These are phyloP conservation scores for Acropora tenuis DNA, from an alignment of 64 coral and sea anemone genomes.

Conservation along the genomic window DNA sequence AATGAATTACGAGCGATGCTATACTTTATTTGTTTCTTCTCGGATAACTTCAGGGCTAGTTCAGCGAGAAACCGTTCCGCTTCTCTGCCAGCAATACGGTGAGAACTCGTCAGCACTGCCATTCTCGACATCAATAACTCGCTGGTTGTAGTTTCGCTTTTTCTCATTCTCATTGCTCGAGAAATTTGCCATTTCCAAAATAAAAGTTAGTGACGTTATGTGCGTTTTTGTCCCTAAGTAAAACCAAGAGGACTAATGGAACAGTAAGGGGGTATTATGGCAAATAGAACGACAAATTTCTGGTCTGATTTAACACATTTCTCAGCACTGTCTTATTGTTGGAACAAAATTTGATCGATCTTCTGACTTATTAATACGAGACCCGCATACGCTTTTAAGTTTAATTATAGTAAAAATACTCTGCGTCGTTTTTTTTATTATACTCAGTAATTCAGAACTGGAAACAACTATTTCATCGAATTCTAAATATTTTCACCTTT, in stretches of 20 bases:
- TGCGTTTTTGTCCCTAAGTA: not conserved
- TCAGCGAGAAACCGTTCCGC: not conserved
- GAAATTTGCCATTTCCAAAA: not conserved
- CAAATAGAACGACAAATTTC: not conserved
- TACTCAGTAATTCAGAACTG: not conserved
- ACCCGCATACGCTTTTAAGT: not conserved
- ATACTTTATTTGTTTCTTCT: not conserved
- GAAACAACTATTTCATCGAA: not conserved
- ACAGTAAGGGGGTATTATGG: not conserved
- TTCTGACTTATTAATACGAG: not conserved
- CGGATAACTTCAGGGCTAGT: not conserved
- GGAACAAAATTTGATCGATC: not conserved
- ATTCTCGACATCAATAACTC: not conserved
- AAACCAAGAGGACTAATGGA: not conserved
- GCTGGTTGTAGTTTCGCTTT: not conserved
- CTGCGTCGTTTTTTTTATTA: not conserved
- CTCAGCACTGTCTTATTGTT: not conserved
- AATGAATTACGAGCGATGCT: not conserved
- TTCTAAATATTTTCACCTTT: not conserved
- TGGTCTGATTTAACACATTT: not conserved
- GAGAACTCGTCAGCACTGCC: not conserved
- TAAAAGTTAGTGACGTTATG: not conserved
- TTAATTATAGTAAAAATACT: not conserved
- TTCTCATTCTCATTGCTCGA: not conserved
- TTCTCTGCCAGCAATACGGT: not conserved